phyloP scores from a whole-genome alignment of 2,113 vertebrate species.

The Tachysurus vachellii region DNA sequence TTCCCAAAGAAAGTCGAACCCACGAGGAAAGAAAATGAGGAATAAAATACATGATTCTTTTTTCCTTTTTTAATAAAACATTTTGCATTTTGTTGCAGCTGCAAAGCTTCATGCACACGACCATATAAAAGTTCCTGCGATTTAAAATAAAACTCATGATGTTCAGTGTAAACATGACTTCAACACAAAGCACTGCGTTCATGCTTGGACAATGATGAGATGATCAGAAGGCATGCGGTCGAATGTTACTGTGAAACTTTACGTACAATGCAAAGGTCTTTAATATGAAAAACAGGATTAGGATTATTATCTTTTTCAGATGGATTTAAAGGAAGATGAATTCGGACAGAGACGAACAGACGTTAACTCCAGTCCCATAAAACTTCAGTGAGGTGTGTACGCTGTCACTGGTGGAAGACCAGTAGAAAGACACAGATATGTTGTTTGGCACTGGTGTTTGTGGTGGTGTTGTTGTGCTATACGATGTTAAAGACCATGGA shows the following conservation, averaged over 20 bases:
- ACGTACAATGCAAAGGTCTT: constrained; percentile 49
- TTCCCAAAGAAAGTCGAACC: background rate
- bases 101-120: constrained; percentile 82
- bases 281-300: constrained; percentile 28
- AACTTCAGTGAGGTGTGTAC: constrained; percentile 49
- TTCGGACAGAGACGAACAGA: constrained; percentile 59
- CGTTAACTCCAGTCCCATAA: constrained; percentile 45
- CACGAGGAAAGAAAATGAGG: background rate
- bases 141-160: constrained; percentile 58
- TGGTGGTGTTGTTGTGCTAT: constrained; percentile 68
- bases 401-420: constrained; percentile 59
- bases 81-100: constrained; percentile 60
- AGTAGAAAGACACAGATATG: constrained; percentile 53
- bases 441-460: constrained; percentile 73
- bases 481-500: constrained; percentile 97
- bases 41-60: background rate
- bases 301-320: constrained; percentile 47
- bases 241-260: constrained; percentile 65
- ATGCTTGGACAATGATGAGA: constrained; percentile 50
- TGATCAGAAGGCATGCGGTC: constrained; percentile 66
- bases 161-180: constrained; percentile 76
- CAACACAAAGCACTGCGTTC: constrained; percentile 61
- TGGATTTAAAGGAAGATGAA: constrained; percentile 64
- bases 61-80: constrained; percentile 72
- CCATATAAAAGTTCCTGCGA: constrained; percentile 66